These are phyloP conservation scores for Crotalus viridis DNA, from an alignment of 2,113 vertebrate species.

Conservation along the genomic window DNA sequence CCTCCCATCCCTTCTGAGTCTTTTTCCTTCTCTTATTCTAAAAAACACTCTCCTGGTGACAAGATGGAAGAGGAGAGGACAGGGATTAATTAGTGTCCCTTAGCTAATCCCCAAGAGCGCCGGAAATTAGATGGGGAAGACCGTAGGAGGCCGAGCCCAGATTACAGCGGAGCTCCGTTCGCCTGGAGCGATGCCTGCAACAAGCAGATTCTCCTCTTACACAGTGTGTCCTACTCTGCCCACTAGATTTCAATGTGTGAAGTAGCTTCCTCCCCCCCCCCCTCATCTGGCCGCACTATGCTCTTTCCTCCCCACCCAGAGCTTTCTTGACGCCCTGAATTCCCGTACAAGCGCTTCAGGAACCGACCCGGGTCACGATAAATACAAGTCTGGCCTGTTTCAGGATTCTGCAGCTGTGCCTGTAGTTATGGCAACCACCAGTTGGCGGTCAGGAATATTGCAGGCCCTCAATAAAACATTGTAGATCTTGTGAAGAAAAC, in stretches of 20 bases:
- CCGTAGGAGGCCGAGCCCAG: not conserved
- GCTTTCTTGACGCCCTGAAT: not conserved
- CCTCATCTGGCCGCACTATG: not conserved
- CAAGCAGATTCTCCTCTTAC: not conserved
- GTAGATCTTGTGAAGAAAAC: not conserved
- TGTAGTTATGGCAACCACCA: not conserved
- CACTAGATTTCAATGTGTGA: not conserved
- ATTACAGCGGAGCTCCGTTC: not conserved
- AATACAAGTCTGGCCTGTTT: not conserved
- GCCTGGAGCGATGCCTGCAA: not conserved
- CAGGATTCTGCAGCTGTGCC: not conserved
- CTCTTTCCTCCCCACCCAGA: not conserved
- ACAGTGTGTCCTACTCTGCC: not conserved
- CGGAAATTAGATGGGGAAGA: not conserved
- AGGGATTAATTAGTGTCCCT: not conserved
- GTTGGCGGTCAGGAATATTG: not conserved
- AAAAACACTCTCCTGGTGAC: not conserved
- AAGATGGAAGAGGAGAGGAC: not conserved
- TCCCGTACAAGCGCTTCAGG: not conserved
- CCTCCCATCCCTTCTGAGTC: not conserved
- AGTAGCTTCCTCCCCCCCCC: rapidly evolving
- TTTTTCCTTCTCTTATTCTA: not conserved
- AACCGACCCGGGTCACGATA: not conserved
- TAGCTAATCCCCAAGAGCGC: not conserved
- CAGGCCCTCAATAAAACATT: not conserved